Evolutionary conservation across 2,113 vertebrate genomes (phyloP).

Genomic region (Gavialis gangeticus): DNA sequence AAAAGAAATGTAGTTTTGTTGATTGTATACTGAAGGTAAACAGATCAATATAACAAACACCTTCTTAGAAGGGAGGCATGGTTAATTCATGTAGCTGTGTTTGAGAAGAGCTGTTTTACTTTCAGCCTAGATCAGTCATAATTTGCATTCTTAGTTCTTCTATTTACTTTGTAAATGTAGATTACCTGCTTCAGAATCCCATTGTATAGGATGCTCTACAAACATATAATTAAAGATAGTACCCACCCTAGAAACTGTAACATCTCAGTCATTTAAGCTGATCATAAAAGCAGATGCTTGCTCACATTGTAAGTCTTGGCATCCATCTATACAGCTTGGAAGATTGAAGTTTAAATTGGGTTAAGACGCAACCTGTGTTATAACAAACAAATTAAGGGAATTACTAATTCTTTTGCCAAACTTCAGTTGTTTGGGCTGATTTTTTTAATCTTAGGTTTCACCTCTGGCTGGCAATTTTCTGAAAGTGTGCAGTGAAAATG

Average conservation of each 20-base stretch:
- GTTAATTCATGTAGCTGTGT: too few relatives aligned
- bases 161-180: not conserved
- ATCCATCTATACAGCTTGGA: not conserved
- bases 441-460: not conserved
- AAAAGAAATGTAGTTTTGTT: too few relatives aligned
- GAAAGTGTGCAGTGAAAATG: not conserved
- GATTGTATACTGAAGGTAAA: too few relatives aligned
- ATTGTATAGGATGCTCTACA: not conserved
- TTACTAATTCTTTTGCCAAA: not conserved
- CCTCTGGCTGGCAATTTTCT: not conserved
- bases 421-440: not conserved
- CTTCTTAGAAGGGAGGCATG: too few relatives aligned
- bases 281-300: not conserved
- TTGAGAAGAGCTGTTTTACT: too few relatives aligned
- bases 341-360: not conserved
- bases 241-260: not conserved
- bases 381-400: not conserved
- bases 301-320: not conserved
- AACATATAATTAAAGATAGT: not conserved
- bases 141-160: not conserved
- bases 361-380: not conserved
- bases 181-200: not conserved
- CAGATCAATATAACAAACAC: too few relatives aligned
- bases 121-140: not conserved
- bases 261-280: not conserved